Base-by-base conservation (phyloP, 2,888 invertebrate species). In the Drosophila affinis region DNA sequence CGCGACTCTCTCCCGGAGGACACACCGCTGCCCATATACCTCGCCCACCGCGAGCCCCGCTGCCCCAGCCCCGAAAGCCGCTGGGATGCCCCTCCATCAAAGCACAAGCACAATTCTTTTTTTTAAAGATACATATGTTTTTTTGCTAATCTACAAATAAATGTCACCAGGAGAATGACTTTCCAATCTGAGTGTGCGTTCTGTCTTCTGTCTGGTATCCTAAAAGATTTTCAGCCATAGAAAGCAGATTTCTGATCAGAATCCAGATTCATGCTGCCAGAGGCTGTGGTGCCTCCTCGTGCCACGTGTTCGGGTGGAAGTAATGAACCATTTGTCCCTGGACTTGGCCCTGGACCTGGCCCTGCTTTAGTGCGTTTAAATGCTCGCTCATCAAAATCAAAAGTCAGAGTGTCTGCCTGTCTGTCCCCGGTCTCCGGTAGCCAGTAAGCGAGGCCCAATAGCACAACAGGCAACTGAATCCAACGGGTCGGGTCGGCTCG, bases 361-460 rank as follows among this genome's bases (percentile, higher is more conserved):
- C 62, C 51, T 39, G 32, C 61, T 72, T 68, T 82, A 87, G 77
- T 81, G 87, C 83, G 84, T 83, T 84, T 77, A 78, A 83, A 83
- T 81, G 67, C 84, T 75, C 72, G 79, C 85, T 83, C 87, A 83
- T 87, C 87, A 81, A 82, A 83, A 87, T 77, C 85, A 76, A 84
- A 78, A 62, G 87, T 74, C 84, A 81, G 81, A 82, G 78, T 82
- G 84, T 87, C 84, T 78, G 78, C 72, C 62, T 21, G 21, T 21
- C 21, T 21, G 21, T 21, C 21, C 21, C 21, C 72, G 49, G 62
- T 51, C 60, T 69, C 47, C 21, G 70, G 51, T 29, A 55, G 27
- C 44, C 61, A 56, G 47, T 67, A 62, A 62, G 48, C 46, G 62
- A 44, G 27, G 18, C 60, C 47, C 45, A 34, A 21, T 49, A 81